Evolutionary conservation across 2,888 invertebrate species (phyloP).

Genomic region (Notodonta dromedarius): DNA sequence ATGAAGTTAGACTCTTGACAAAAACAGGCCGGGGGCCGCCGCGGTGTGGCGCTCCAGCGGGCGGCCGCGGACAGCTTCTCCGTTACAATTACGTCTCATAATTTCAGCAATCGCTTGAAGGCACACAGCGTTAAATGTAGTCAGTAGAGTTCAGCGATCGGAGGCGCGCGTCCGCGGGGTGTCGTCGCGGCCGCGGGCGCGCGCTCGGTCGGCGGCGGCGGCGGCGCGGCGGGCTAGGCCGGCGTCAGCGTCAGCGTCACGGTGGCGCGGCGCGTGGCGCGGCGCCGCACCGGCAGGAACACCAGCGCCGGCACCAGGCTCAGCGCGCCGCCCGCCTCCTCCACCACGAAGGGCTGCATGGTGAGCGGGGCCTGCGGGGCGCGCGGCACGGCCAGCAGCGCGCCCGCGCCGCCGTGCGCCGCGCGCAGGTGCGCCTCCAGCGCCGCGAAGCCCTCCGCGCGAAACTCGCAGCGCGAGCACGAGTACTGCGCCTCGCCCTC

Average conservation of each 20-base stretch:
- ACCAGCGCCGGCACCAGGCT: slow-evolving; percentile 96
- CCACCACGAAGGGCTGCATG: slow-evolving; percentile 97
- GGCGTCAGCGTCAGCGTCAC: slow-evolving; percentile 97
- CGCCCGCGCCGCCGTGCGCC: slow-evolving; percentile 79
- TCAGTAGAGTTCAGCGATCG: slow-evolving; percentile 81
- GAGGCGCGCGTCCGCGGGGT: slow-evolving; percentile 66
- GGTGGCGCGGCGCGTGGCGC: slow-evolving; percentile 93
- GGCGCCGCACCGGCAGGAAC: slow-evolving; percentile 96
- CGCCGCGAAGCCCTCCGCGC: slow-evolving; percentile 76
- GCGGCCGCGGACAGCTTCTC: slow-evolving; percentile 75
- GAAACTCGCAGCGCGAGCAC: slow-evolving; percentile 79
- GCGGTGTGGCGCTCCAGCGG: slow-evolving; percentile 71
- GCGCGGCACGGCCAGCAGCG: slow-evolving; percentile 84
- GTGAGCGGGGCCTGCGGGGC: slow-evolving; percentile 88
- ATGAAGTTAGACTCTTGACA: slow-evolving; percentile 80
- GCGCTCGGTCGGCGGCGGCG: slow-evolving; percentile 43
- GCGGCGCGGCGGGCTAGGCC: slow-evolving; percentile 84
- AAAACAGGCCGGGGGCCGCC: slow-evolving; percentile 67
- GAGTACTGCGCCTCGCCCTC: slow-evolving; percentile 65
- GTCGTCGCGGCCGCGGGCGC: slow-evolving; percentile 62
- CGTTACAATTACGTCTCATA: slow-evolving; percentile 79
- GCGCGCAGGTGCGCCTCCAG: slow-evolving; percentile 79
- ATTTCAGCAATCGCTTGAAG: slow-evolving; percentile 91
- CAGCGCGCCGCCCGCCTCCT: slow-evolving; percentile 83
- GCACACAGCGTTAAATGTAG: slow-evolving; percentile 91